A percentile compares a stretch with the other conserved stretches of the same genome.
phyloP scores from a whole-genome alignment of 2,797 vertebrate species.

The Sylvia borin region DNA sequence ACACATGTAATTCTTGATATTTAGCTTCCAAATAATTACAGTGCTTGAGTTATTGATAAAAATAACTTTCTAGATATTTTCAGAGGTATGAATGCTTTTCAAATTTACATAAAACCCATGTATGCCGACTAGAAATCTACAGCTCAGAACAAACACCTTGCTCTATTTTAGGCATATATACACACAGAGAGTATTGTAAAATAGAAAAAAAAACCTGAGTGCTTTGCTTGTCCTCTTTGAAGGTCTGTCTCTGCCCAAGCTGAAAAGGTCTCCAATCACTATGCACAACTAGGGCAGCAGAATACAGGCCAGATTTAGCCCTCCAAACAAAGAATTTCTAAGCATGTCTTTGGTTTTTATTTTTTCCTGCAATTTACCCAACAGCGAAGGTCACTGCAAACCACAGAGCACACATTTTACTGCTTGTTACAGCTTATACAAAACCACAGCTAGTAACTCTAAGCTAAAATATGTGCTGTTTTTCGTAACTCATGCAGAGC shows the following conservation, averaged over 20 bases:
- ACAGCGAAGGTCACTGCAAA: not conserved
- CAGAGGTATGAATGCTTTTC: not conserved
- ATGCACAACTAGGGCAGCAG: conserved; percentile 44
- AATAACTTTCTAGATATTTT: conserved; percentile 17
- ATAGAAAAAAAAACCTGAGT: not conserved
- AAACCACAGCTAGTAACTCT: not conserved
- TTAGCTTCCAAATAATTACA: conserved; percentile 53
- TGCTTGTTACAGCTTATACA: not conserved
- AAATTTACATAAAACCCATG: conserved; percentile 19
- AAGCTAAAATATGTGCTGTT: not conserved
- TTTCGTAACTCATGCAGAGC: not conserved
- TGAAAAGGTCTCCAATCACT: conserved; percentile 33
- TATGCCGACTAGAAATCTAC: not conserved
- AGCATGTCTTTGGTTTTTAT: not conserved
- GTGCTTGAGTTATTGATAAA: conserved; percentile 24
- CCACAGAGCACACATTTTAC: not conserved
- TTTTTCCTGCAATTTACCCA: not conserved
- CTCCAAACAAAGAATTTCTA: conserved; percentile 46
- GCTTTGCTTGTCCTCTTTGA: conserved; percentile 23
- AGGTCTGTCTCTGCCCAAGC: conserved; percentile 11
- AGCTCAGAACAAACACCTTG: not conserved
- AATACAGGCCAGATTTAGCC: conserved; percentile 28
- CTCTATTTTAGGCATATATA: not conserved
- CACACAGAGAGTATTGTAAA: not conserved
- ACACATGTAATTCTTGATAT: conserved; percentile 53